phyloP scores from a whole-genome alignment of 2,888 invertebrate genomes.

The Arge pagana region DNA sequence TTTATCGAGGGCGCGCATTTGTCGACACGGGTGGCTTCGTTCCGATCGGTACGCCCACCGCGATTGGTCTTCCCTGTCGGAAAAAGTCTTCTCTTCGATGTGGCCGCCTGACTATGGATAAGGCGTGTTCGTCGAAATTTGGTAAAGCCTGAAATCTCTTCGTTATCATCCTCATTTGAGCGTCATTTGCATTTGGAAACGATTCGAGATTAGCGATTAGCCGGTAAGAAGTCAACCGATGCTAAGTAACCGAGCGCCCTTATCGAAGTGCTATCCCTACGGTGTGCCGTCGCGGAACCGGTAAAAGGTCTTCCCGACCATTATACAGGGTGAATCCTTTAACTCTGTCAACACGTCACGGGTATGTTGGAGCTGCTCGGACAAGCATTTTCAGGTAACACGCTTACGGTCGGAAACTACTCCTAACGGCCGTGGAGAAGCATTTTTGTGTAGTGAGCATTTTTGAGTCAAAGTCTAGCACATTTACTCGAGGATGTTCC shows the following conservation, averaged over 20 bases:
- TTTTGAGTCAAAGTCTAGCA: too few relatives aligned
- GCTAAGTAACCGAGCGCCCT: conserved; percentile 3
- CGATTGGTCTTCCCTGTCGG: too few relatives aligned
- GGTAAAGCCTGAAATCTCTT: too few relatives aligned
- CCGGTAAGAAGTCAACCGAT: neutral
- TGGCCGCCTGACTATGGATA: too few relatives aligned
- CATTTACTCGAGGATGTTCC: too few relatives aligned
- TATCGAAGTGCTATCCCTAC: conserved; percentile 16
- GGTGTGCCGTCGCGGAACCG: neutral
- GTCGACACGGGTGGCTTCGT: too few relatives aligned
- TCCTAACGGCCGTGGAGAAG: neutral
- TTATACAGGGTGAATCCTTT: conserved; percentile 6
- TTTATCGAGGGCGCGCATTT: too few relatives aligned
- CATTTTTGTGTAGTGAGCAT: too few relatives aligned
- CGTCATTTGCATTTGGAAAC: conserved; percentile 6
- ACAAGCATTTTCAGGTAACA: neutral
- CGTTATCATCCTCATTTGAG: too few relatives aligned
- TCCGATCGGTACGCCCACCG: too few relatives aligned
- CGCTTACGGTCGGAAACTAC: neutral
- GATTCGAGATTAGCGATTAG: conserved; percentile 18
- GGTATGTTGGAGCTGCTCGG: neutral
- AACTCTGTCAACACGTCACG: neutral
- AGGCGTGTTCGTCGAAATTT: too few relatives aligned
- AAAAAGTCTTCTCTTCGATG: too few relatives aligned
- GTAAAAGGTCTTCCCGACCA: conserved; percentile 6